Percentiles rank a stretch among this genome's conserved stretches.
Conservation (phyloP, 2,888 invertebrate genomes). For the Linnaemya tessellans region DNA sequence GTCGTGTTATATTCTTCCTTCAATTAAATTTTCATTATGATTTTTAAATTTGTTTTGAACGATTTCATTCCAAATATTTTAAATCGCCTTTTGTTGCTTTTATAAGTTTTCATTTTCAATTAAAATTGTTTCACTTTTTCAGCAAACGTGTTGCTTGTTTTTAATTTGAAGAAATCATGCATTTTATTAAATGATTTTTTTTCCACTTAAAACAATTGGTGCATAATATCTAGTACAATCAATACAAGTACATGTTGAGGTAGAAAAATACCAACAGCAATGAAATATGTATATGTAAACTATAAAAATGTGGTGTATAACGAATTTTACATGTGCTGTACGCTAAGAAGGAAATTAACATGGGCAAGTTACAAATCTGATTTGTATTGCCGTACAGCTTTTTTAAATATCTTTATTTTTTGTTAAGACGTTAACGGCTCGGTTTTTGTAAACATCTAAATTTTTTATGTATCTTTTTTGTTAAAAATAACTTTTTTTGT, state of each 20-base stretch:
- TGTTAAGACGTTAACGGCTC: too few relatives aligned
- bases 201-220: slow-evolving; percentile 68
- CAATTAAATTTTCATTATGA: not conserved
- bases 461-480: too few relatives aligned
- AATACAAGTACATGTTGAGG: slow-evolving; percentile 26
- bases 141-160: slow-evolving; percentile 43
- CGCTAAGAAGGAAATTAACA: not conserved
- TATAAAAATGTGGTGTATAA: slow-evolving; percentile 5
- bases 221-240: slow-evolving; percentile 71
- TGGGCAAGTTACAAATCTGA: too few relatives aligned
- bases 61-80: slow-evolving; percentile 46
- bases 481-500: not conserved
- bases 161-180: slow-evolving; percentile 70
- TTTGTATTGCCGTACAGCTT: too few relatives aligned
- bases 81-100: slow-evolving; percentile 24
- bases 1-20: not conserved
- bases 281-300: too few relatives aligned
- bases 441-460: too few relatives aligned
- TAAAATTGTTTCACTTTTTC: slow-evolving; percentile 26
- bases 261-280: slow-evolving; percentile 22
- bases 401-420: too few relatives aligned
- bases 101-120: slow-evolving; percentile 56
- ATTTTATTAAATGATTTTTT: slow-evolving; percentile 61
- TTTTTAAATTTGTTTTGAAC: slow-evolving; percentile 10
- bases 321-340: not conserved